These are phyloP conservation scores for Invenusta paracnida DNA, from an alignment of 2,888 invertebrate species.

Conservation along the genomic window DNA sequence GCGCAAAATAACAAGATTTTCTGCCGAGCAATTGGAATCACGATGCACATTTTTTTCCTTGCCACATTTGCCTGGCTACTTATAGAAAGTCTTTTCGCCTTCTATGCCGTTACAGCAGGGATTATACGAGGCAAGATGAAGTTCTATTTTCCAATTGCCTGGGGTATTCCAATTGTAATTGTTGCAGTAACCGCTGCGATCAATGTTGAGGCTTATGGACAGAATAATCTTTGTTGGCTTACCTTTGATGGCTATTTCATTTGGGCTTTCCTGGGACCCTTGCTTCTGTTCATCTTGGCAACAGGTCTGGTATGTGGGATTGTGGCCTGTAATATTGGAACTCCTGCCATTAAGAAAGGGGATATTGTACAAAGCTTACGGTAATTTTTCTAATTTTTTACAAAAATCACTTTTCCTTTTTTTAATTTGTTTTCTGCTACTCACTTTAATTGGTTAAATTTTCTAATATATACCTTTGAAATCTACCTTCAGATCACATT, in stretches of 20 bases:
- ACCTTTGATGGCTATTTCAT: slow-evolving; percentile 30
- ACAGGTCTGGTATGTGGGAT: slow-evolving; percentile 40
- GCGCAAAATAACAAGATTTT: slow-evolving; percentile 39
- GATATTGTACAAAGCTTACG: slow-evolving; percentile 36
- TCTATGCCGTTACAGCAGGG: slow-evolving; percentile 45
- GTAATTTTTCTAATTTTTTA: slow-evolving; percentile 7
- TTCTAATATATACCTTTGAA: no score
- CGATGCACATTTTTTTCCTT: slow-evolving; percentile 44
- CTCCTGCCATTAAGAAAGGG: slow-evolving; percentile 41
- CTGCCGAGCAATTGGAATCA: slow-evolving; percentile 44
- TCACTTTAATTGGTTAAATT: no score
- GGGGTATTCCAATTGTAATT: slow-evolving; percentile 43
- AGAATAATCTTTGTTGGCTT: slow-evolving; percentile 41
- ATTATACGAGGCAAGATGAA: slow-evolving; percentile 40
- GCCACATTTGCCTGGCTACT: slow-evolving; percentile 43
- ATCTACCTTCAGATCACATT: slow-evolving; percentile 26
- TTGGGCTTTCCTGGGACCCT: slow-evolving; percentile 43
- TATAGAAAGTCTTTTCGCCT: slow-evolving; percentile 44
- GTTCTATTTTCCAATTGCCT: slow-evolving; percentile 42
- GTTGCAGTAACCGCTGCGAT: slow-evolving; percentile 41
- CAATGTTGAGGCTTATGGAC: slow-evolving; percentile 43
- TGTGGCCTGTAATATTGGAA: slow-evolving; percentile 42
- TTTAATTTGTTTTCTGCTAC: no score
- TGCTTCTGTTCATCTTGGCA: slow-evolving; percentile 30
- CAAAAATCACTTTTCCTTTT: not conserved